Evolutionary conservation across 2,888 invertebrate species (phyloP).

Genomic region (Biston betularia): DNA sequence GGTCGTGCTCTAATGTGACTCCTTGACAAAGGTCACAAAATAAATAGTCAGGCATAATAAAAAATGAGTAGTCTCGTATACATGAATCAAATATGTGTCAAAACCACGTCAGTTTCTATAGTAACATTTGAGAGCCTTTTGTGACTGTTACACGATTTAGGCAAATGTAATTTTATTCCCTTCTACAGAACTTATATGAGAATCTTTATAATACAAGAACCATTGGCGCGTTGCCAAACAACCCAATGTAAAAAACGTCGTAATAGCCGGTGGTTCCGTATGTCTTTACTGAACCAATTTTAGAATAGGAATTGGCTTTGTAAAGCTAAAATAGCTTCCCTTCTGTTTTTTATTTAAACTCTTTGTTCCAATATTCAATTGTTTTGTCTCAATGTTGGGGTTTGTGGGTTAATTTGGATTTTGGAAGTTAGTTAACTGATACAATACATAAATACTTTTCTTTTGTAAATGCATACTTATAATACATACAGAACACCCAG

Average conservation of each 20-base stretch:
- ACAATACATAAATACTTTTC: too few relatives aligned
- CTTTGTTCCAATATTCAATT: slow-evolving; percentile 21
- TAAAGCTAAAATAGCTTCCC: slow-evolving; percentile 38
- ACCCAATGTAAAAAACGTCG: slow-evolving; percentile 46
- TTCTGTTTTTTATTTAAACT: slow-evolving; percentile 16
- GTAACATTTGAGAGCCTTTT: too few relatives aligned
- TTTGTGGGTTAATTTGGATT: slow-evolving; percentile 3
- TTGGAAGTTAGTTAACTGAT: too few relatives aligned
- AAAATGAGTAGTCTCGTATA: too few relatives aligned
- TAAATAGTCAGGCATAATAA: too few relatives aligned
- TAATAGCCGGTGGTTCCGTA: slow-evolving; percentile 42
- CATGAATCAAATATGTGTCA: too few relatives aligned
- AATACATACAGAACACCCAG: too few relatives aligned
- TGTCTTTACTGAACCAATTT: slow-evolving; percentile 47
- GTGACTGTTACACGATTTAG: slow-evolving; percentile 29
- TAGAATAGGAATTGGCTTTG: slow-evolving; percentile 39
- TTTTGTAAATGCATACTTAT: too few relatives aligned
- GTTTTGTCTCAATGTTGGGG: slow-evolving; percentile 7
- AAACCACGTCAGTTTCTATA: too few relatives aligned
- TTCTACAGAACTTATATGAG: slow-evolving; percentile 21
- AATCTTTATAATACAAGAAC: slow-evolving; percentile 26
- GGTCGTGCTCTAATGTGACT: too few relatives aligned
- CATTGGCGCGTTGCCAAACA: slow-evolving; percentile 44
- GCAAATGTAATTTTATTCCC: slow-evolving; percentile 11
- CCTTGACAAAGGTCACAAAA: too few relatives aligned